A percentile compares a stretch with the other conserved stretches of the same genome.
Conservation (phyloP, 2,888 invertebrate genomes). For the Pterostichus niger region DNA sequence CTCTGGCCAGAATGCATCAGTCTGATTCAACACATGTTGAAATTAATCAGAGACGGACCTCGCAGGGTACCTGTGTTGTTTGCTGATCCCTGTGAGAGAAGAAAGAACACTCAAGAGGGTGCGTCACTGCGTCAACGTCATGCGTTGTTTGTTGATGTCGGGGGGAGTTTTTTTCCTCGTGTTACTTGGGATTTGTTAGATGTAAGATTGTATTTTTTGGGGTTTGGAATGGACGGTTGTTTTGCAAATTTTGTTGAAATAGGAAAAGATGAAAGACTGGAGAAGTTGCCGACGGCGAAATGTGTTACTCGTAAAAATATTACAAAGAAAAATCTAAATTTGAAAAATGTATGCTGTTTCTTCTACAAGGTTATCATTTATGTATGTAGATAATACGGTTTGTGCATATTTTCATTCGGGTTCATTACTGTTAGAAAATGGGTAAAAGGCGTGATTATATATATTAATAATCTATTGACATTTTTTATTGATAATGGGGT, state of each 20-base stretch:
- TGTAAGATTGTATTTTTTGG: slow-evolving; percentile 18
- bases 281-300: slow-evolving; percentile 14
- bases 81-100: slow-evolving; percentile 7
- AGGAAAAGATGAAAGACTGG: slow-evolving; percentile 12
- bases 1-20: too few relatives aligned
- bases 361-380: too few relatives aligned
- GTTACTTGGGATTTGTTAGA: slow-evolving; percentile 18
- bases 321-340: neutral
- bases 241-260: slow-evolving; percentile 25
- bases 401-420: too few relatives aligned
- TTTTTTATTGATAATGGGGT: too few relatives aligned
- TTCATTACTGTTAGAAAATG: too few relatives aligned
- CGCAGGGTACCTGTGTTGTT: neutral
- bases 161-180: slow-evolving; percentile 12
- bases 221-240: slow-evolving; percentile 7
- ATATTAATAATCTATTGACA: too few relatives aligned
- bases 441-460: too few relatives aligned
- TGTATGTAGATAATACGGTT: too few relatives aligned
- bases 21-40: slow-evolving; percentile 53
- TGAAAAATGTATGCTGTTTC: too few relatives aligned
- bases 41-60: slow-evolving; percentile 42
- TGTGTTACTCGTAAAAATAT: slow-evolving; percentile 1
- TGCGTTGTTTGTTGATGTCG: neutral
- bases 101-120: slow-evolving; percentile 1
- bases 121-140: slow-evolving; percentile 28